Percentiles rank a stretch among this genome's conserved stretches.
Evolutionary conservation across 2,797 vertebrate genomes (phyloP).

Genomic region (Erethizon dorsatum): DNA sequence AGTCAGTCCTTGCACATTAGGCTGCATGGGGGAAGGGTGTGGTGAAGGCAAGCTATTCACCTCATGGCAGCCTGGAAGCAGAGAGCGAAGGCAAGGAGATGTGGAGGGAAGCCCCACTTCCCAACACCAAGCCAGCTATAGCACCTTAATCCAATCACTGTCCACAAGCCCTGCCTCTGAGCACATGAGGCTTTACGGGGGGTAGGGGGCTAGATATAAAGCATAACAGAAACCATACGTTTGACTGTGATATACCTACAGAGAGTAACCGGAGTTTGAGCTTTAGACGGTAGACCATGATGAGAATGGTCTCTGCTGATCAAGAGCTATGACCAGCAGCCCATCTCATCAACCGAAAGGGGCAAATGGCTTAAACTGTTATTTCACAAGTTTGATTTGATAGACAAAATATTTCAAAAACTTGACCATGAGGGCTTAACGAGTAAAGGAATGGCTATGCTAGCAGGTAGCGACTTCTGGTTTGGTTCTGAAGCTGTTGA

Average conservation of each 20-base stretch:
- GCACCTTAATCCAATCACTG: background rate
- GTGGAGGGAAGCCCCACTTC: background rate
- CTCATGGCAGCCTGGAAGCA: background rate
- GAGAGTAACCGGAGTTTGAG: rapidly evolving
- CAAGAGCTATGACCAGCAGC: rapidly evolving
- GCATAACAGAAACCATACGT: rapidly evolving
- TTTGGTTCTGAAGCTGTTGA: rapidly evolving
- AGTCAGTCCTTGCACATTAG: background rate
- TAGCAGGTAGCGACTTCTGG: background rate
- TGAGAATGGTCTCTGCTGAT: no score
- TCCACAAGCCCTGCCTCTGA: background rate
- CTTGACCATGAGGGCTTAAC: rapidly evolving
- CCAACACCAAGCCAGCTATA: background rate
- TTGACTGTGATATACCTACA: rapidly evolving
- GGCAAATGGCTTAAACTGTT: background rate
- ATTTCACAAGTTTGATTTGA: background rate
- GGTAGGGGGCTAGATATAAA: background rate
- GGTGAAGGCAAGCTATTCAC: background rate
- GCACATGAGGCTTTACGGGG: background rate
- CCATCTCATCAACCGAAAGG: rapidly evolving
- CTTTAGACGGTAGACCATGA: rapidly evolving
- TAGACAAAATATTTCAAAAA: background rate
- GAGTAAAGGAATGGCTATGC: rapidly evolving
- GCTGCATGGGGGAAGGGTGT: background rate
- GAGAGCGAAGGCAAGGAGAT: background rate